These are phyloP conservation scores for Neoscelio sp. DNA, from an alignment of 2,888 invertebrate species.

Conservation along the genomic window DNA sequence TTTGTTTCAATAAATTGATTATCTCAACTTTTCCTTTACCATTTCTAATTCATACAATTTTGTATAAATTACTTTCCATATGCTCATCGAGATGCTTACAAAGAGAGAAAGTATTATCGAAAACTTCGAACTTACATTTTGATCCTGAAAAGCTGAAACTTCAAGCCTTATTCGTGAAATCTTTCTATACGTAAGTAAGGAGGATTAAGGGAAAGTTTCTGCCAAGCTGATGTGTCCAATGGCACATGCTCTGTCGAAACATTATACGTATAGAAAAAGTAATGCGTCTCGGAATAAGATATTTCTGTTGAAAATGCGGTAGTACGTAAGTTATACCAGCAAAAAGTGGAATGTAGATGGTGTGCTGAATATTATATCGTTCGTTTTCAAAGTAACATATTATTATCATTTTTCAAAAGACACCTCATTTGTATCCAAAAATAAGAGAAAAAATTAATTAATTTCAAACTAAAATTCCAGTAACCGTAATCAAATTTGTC, in stretches of 20 bases:
- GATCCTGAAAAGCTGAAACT: slow-evolving; percentile 64
- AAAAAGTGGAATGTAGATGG: not conserved
- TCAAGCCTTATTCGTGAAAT: slow-evolving; percentile 54
- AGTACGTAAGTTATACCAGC: not conserved
- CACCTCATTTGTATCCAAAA: too few species aligned
- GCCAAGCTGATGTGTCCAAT: slow-evolving; percentile 68
- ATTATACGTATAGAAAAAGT: slow-evolving; percentile 37
- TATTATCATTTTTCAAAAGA: too few species aligned
- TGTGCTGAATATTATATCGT: not conserved
- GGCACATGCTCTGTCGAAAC: slow-evolving; percentile 61
- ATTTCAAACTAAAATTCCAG: too few species aligned
- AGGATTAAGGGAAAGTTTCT: slow-evolving; percentile 71
- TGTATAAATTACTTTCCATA: slow-evolving; percentile 27
- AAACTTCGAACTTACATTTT: slow-evolving; percentile 71
- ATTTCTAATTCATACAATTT: slow-evolving; percentile 28
- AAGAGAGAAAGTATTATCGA: slow-evolving; percentile 66
- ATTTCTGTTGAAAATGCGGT: slow-evolving; percentile 18
- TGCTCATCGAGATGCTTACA: slow-evolving; percentile 12
- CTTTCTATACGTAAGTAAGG: slow-evolving; percentile 69
- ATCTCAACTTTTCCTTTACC: slow-evolving; percentile 48
- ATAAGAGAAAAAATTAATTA: too few species aligned
- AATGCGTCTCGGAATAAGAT: slow-evolving; percentile 21
- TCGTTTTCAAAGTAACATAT: too few species aligned
- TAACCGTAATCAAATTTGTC: too few species aligned
- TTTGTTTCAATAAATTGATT: too few species aligned